A percentile compares a stretch with the other conserved stretches of the same genome.
Evolutionary conservation across 2,113 vertebrate genomes (phyloP).

Genomic region (Neolamprologus fasciatus): DNA sequence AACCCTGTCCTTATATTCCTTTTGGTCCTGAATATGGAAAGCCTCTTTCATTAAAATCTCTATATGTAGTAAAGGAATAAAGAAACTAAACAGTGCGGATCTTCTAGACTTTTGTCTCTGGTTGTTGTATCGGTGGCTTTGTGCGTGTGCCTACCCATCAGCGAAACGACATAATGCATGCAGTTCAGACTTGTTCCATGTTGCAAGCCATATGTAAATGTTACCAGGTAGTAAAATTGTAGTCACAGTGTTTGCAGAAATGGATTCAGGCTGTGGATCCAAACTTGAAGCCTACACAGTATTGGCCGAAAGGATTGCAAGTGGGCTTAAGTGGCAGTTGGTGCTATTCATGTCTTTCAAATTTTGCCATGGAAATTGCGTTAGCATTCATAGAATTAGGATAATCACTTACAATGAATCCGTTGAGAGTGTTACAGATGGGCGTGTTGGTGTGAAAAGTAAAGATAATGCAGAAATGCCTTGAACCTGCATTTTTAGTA

Average conservation of each 20-base stretch:
- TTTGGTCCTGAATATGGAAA: neutral
- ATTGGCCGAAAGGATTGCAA: neutral
- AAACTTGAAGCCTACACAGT: neutral
- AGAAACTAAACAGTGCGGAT: neutral
- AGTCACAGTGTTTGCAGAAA: neutral
- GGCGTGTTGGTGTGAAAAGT: neutral
- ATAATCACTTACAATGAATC: neutral
- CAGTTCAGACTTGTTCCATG: neutral
- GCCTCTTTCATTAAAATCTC: neutral
- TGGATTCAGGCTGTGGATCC: neutral
- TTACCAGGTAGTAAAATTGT: neutral
- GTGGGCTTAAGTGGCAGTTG: neutral
- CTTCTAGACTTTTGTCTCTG: neutral
- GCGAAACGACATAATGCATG: neutral
- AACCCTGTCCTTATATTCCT: neutral
- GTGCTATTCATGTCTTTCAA: neutral
- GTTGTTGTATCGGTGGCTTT: neutral
- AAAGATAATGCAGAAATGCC: neutral
- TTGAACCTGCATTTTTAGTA: rapidly evolving
- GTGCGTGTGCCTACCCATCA: neutral
- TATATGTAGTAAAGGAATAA: neutral
- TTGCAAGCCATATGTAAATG: neutral
- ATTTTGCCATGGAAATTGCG: neutral
- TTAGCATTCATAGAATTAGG: neutral
- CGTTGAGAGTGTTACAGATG: neutral